Base-by-base conservation (phyloP, 2,888 invertebrate genomes). In the Dysmachus trigonus region DNA sequence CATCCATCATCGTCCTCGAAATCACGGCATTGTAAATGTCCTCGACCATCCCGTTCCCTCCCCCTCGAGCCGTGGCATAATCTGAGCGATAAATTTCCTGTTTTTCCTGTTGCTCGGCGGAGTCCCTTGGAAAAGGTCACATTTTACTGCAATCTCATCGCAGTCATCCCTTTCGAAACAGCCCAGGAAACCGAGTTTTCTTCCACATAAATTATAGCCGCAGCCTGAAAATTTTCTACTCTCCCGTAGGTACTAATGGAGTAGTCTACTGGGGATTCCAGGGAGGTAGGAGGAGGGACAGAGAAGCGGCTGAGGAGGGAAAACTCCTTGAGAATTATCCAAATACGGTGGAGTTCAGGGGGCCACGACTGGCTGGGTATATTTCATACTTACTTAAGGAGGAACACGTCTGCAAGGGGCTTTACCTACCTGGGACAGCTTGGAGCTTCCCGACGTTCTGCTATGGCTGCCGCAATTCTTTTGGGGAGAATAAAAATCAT, bases 61-160 rank as follows among this genome's bases (percentile, higher is more conserved):
- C 18, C 62, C 62, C 8, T 47, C 47, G 6, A 2, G 22, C 62
- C 62, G 62, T 38, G 18, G 33, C 38, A 33, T 76, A 76, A 76
- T 76, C 76, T 76, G 38, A 76, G 27, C 76, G n/a, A 76, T 76
- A 76, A 76, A 76, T 76, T 76, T 38, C 38, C 76, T 18, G 35
- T 76, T 62, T 76, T 76, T 76, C 76, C 76, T 76, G 76, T 76
- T 76, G 76, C 76, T 76, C 38, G 18, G 27, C 8, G 18, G 27
- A 27, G 18, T 22, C 27, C 27, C 62, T 22, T 62, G 62, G 38
- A 38, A 76, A 76, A 76, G 76, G 76, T 76, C 76, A 76, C 76
- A 76, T 76, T 76, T 76, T 76, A 76, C 76, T 76, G 76, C 76
- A 76, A 76, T 76, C 76, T 76, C 76, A 76, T 76, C 35, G 76